Evolutionary conservation across 2,797 vertebrate species (phyloP), one percentile per base, ranked within the genome.

Genomic region (Leucoraja ocellata): DNA sequence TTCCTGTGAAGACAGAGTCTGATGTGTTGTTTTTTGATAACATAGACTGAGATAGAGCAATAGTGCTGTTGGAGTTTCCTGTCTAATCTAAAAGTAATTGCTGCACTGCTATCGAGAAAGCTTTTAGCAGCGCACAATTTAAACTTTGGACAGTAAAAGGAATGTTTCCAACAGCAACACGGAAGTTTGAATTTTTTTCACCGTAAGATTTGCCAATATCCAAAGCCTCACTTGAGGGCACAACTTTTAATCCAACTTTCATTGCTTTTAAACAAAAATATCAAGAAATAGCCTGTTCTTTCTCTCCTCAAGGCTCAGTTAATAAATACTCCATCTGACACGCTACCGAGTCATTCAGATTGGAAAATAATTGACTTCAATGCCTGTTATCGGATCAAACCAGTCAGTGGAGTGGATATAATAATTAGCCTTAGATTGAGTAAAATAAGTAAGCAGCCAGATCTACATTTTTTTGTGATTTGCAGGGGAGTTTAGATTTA

Each of bases 1-100:
- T 97, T 97, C 97, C 97, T 96, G 94, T 95, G 95, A 96, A 94
- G 95, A 96, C 95, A 94, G 95, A 94, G 95, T 94, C 95, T 96
- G 96, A 96, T 94, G 94, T 96, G 95, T 96, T 97, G 96, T 96
- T 96, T 95, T 96, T 95, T 96, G 96, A 97, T 97, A 97, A 95
- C 94, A 93, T 94, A 95, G 96, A 96, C 96, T 97, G 95, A 97
- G 95, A 94, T 96, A 93, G 94, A 97, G 97, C 95, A 97, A 96
- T 96, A 97, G 95, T 95, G 95, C 96, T 96, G 95, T 95, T 93
- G 96, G 95, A 96, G 95, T 95, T 98, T 98, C 97, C 97, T 97
- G 96, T 94, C 95, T 96, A 96, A 97, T 97, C 95, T 88, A 94
- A 95, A 95, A 94, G 95, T 94, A 96, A 97, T 97, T 96, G 96